Percentiles rank a stretch among this genome's conserved stretches.
These are phyloP conservation scores for Paracentrotus lividus DNA, from an alignment of 53 echinoderm and acorn worm species.

Conservation along the genomic window DNA sequence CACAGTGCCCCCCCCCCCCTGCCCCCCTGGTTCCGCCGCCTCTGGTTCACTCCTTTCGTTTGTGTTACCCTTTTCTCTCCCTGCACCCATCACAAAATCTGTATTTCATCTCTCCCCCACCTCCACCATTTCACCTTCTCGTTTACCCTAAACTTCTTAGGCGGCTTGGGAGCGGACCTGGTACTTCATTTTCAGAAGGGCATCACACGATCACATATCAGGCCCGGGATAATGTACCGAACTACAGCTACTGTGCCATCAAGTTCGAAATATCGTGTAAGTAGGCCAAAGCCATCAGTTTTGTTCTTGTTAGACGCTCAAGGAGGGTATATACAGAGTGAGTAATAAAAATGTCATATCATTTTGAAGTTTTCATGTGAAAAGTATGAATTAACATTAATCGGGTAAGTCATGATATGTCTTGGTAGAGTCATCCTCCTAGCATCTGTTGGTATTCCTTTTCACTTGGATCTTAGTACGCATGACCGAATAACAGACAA, in stretches of 20 bases:
- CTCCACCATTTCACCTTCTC: not conserved
- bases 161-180: not conserved
- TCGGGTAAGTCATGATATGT: too few relatives aligned
- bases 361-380: too few relatives aligned
- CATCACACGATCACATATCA: conserved; percentile 38
- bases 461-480: too few relatives aligned
- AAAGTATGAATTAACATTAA: too few relatives aligned
- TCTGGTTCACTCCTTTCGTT: not conserved
- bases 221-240: conserved; percentile 25
- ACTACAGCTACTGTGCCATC: not conserved
- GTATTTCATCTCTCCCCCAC: not conserved
- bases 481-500: too few relatives aligned
- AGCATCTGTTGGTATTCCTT: too few relatives aligned
- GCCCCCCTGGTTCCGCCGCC: not conserved
- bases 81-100: not conserved
- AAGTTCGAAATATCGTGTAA: conserved; percentile 4
- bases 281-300: too few relatives aligned
- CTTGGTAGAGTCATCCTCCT: too few relatives aligned
- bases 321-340: too few relatives aligned
- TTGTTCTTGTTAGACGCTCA: too few relatives aligned
- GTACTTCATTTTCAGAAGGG: conserved; percentile 2
- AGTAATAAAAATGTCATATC: too few relatives aligned
- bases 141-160: not conserved
- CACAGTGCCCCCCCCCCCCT: not conserved
- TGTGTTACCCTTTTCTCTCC: not conserved